A percentile compares a stretch with the other conserved stretches of the same genome.
These are phyloP conservation scores for Cheirogaleus medius DNA, from an alignment of 2,113 vertebrate species.

Conservation along the genomic window DNA sequence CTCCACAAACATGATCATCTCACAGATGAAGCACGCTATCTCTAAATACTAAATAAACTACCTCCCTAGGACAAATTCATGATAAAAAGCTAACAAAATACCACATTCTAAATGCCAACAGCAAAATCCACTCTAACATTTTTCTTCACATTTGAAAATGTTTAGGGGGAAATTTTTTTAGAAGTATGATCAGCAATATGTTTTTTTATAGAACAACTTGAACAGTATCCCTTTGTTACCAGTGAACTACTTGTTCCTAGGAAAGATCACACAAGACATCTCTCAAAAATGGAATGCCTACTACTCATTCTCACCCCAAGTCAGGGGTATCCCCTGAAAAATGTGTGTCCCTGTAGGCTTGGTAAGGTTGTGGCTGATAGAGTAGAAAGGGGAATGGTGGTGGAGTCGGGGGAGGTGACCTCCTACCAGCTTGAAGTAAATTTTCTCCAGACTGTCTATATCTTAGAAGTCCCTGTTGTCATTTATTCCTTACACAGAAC, in stretches of 20 bases:
- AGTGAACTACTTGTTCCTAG: not conserved
- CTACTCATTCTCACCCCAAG: not conserved
- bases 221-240: not conserved
- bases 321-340: not conserved
- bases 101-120: not conserved
- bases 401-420: not conserved
- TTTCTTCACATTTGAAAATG: not conserved
- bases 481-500: not conserved
- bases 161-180: not conserved
- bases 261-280: not conserved
- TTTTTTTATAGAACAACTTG: not conserved
- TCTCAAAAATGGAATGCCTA: not conserved
- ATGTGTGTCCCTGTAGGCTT: not conserved
- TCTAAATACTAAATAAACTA: not conserved
- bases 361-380: not conserved
- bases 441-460: not conserved
- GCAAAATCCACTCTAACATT: not conserved
- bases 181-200: not conserved
- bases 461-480: not conserved
- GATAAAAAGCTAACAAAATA: constrained; percentile 26
- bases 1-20: not conserved
- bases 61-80: not conserved
- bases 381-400: not conserved
- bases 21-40: not conserved
- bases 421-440: not conserved